Evolutionary conservation across 2,113 vertebrate species (phyloP).

Genomic region (Mohoua ochrocephala): DNA sequence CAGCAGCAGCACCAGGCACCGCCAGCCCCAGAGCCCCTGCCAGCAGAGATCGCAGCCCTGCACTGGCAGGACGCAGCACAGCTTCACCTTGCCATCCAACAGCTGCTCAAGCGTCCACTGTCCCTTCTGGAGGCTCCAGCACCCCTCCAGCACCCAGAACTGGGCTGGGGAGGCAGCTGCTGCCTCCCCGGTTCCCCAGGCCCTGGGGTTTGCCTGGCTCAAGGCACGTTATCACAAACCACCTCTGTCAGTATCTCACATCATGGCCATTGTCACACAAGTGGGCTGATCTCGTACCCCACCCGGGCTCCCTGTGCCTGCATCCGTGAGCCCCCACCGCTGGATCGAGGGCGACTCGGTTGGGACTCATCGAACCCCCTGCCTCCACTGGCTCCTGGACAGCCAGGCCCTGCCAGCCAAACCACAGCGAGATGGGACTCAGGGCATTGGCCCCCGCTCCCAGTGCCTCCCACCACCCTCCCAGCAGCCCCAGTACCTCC

Average conservation of each 20-base stretch:
- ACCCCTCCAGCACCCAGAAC: background rate
- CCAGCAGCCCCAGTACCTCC: background rate
- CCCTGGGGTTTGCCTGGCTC: background rate
- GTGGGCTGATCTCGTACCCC: background rate
- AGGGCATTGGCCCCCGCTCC: fast-evolving
- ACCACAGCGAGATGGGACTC: fast-evolving
- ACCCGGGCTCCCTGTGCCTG: background rate
- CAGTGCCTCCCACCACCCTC: background rate
- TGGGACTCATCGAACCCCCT: background rate
- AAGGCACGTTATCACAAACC: fast-evolving
- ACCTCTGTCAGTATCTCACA: background rate
- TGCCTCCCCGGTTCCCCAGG: background rate
- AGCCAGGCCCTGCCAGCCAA: background rate
- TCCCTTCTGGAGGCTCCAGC: background rate
- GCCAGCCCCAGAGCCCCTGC: background rate
- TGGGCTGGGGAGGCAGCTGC: fast-evolving
- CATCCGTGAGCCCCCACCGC: fast-evolving
- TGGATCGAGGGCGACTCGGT: fast-evolving
- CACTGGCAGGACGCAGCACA: fast-evolving
- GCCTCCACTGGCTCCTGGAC: fast-evolving
- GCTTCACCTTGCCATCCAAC: background rate
- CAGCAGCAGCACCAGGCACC: background rate
- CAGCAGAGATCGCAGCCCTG: background rate
- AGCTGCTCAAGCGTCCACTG: fast-evolving
- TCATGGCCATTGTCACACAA: background rate